phyloP scores from a whole-genome alignment of 1,140 invertebrate genomes.

The Drosophila prosaltans region DNA sequence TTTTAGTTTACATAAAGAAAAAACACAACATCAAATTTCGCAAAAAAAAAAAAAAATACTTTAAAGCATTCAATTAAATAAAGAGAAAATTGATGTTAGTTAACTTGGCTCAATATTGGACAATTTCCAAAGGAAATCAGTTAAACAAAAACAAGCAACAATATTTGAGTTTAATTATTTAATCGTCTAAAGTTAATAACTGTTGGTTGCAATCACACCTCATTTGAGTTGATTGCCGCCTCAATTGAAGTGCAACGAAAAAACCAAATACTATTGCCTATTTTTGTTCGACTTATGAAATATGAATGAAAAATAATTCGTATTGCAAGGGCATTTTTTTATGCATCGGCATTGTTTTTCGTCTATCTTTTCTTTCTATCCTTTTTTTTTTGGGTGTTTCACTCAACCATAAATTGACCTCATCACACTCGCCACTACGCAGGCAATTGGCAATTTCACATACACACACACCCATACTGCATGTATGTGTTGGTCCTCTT shows the following conservation, averaged over 20 bases:
- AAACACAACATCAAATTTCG: no score
- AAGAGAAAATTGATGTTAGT: no score
- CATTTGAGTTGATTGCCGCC: background rate
- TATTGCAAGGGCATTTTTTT: conserved; percentile 9
- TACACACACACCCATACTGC: background rate
- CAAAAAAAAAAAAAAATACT: no score
- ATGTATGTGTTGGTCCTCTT: background rate
- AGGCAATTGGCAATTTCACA: conserved; percentile 50
- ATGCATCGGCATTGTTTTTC: no score
- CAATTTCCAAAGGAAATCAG: no score
- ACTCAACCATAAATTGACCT: conserved; percentile 51
- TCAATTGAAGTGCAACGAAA: background rate
- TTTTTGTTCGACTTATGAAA: background rate
- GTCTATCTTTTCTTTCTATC: no score
- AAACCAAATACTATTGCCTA: background rate
- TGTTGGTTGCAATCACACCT: conserved; percentile 3
- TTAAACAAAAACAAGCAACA: no score
- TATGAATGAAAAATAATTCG: conserved; percentile 7
- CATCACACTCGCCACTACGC: conserved; percentile 45
- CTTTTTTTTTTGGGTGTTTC: no score
- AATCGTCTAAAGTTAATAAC: background rate
- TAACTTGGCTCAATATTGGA: no score
- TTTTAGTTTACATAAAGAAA: background rate
- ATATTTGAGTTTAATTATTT: background rate
- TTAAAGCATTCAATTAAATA: no score